Conservation (phyloP, 1,140 invertebrate genomes). For the Drosophila truncata region DNA sequence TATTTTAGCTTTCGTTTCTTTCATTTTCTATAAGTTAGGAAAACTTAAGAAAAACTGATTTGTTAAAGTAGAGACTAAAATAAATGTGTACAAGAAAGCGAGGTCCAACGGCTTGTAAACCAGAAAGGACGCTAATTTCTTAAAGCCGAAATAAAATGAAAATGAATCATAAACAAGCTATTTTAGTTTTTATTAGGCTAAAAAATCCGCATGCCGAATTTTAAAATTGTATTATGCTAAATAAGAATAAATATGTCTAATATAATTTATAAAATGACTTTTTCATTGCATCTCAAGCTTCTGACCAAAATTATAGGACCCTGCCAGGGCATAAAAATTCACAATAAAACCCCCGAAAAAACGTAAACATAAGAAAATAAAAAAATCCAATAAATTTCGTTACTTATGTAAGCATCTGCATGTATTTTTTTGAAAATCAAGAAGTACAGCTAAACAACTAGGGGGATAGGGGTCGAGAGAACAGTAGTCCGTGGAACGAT, state of each 20-base stretch:
- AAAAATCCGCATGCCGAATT: too few species aligned
- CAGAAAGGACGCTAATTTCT: not conserved
- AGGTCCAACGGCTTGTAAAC: not conserved
- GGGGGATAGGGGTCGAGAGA: constrained; percentile 13
- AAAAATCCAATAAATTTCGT: not conserved
- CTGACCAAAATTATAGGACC: not conserved
- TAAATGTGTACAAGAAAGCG: not conserved
- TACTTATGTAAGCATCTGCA: constrained; percentile 49
- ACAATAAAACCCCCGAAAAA: not conserved
- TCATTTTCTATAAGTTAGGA: too few species aligned
- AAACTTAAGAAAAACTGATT: not conserved
- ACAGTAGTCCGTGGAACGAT: constrained; percentile 43
- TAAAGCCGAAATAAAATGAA: too few species aligned
- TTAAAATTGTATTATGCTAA: not conserved
- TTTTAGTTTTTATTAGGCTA: too few species aligned
- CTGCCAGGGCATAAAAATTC: not conserved
- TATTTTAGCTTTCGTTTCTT: not conserved
- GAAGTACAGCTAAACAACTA: constrained; percentile 41
- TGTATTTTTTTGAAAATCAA: constrained; percentile 50
- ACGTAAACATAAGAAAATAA: not conserved
- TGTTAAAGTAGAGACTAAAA: not conserved
- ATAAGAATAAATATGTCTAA: not conserved
- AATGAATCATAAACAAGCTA: too few species aligned
- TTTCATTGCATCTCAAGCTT: not conserved
- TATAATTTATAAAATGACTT: not conserved